Evolutionary conservation across 1,140 invertebrate genomes (phyloP).

Genomic region (Leptinotarsa texana): DNA sequence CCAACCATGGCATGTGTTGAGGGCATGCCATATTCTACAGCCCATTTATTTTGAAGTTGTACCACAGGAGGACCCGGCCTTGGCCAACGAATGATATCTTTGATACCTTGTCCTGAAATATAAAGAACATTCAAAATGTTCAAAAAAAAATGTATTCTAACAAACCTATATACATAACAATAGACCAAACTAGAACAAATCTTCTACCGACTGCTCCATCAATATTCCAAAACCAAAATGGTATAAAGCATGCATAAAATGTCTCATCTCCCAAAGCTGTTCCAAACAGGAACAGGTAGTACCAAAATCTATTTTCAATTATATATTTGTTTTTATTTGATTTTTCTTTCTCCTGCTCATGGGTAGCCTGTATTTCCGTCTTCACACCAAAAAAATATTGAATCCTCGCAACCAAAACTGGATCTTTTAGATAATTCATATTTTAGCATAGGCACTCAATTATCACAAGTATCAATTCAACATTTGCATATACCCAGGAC

Average conservation of each 20-base stretch:
- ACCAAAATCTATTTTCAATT: constrained; percentile 82
- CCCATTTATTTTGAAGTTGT: constrained; percentile 83
- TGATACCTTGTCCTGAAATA: constrained; percentile 76
- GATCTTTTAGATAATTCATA: constrained; percentile 69
- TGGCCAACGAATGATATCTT: constrained; percentile 85
- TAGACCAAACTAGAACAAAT: constrained; percentile 81
- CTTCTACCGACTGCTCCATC: constrained; percentile 80
- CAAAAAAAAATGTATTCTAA: constrained; percentile 34
- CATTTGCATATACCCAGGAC: too few relatives aligned
- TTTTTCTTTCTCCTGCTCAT: constrained; percentile 39
- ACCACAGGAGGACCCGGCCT: constrained; percentile 82
- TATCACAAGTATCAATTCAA: too few relatives aligned
- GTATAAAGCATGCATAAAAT: constrained; percentile 86
- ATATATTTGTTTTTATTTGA: constrained; percentile 54
- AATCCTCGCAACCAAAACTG: constrained; percentile 69
- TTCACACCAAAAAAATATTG: constrained; percentile 70
- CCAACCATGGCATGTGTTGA: constrained; percentile 93
- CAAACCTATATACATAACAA: constrained; percentile 83
- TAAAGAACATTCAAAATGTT: background rate
- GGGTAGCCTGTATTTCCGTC: constrained; percentile 41
- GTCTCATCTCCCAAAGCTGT: constrained; percentile 85
- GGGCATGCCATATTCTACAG: constrained; percentile 90
- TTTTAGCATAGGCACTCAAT: background rate
- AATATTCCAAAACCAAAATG: constrained; percentile 92
- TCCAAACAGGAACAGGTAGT: constrained; percentile 82